Base-by-base conservation (phyloP, 2,797 vertebrate species). In the Chromis chromis region DNA sequence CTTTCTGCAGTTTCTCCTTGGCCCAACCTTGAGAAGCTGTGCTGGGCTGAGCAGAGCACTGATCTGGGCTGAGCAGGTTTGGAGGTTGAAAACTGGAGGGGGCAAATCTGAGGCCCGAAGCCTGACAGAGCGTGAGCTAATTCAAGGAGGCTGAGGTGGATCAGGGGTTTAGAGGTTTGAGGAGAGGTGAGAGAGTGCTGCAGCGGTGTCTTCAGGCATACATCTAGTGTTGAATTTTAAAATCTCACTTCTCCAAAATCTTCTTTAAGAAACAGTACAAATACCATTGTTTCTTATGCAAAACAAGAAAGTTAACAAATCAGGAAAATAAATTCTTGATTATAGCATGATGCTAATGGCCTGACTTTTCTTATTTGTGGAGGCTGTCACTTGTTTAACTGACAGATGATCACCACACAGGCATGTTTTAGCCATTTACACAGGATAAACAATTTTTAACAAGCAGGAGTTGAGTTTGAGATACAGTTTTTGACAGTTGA, bases 21-120 rank as follows among this genome's bases (percentile, higher is more conserved):
- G 82, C 75, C 84, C 78, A 77, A 92, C 92, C 92, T 92, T 92
- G 88, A 86, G 87, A 89, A 86, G 89, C 84, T 87, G 89, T 86
- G 88, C 82, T 55, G 88, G 70, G 85, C 76, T 66, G 75, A 87
- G 74, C 81, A 48, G 60, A 74, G 73, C 76, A 12, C 83, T 76
- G 79, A 91, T 81, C 71, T 69, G 66, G 79, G 79, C 61, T 75
- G 73, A 82, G 65, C n/a, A 27, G 65, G 79, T 83, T 59, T 72
- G 74, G 63, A 84, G 76, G 68, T 52, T 81, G 70, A 53, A 61
- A 72, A 60, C 70, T 4, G 11, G 64, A 64, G 42, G 80, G 61
- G 70, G 58, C 53, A 21, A 68, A 83, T 68, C 67, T 59, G 69
- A 65, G 22, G 58, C 49, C 54, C 19, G n/a, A 3, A 55, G 65